Base-by-base conservation (phyloP, 2,888 invertebrate species). In the Chrysolina haemoptera region DNA sequence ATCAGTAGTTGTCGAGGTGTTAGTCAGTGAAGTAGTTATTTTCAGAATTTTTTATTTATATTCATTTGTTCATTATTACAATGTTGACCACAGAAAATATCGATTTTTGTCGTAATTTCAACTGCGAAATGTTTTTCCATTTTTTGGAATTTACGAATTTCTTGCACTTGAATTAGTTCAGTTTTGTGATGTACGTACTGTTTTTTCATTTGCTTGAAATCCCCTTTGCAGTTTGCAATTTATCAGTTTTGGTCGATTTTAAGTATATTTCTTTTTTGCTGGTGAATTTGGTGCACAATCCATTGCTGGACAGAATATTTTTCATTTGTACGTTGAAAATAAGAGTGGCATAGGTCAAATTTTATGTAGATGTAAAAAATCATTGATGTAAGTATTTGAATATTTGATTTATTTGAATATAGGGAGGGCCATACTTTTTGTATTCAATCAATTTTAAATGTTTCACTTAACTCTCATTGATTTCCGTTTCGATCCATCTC, bases 231-330 rank as follows among this genome's bases (percentile, higher is more conserved):
- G 18, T 59, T 22, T n/a, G 14, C 46, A 18, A 3, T 27, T 27
- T 50, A 50, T 2, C 16, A 27, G 27, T 12, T 59, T 59, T 14
- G 20, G 59, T 59, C 12, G 53, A 35, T 40, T 48, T 62, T 50
- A 16, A 59, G 1, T 48, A 20, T 62, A 18, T 35, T 11, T 71
- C 59, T 22, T 46, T 69, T 50, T 40, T 46, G 65, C 35, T 14
- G 59, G 35, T 59, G 35, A 50, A 53, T 53, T 53, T 66, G 74
- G 65, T 71, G 65, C 68, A 68, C 64, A 62, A 53, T 74, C 66
- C 69, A 50, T 63, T 48, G 50, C 41, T 16, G 53, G 40, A 14
- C 12, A 11, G 18, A 22, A 53, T 12, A 59, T 35, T 9, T 71
- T 71, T 65, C 63, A 16, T 64, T 64, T 9, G 22, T 53, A 64